Percentiles rank a stretch among this genome's conserved stretches.
These are phyloP conservation scores for Fissipunctia ypsillon DNA, from an alignment of 2,888 invertebrate genomes.

Conservation along the genomic window DNA sequence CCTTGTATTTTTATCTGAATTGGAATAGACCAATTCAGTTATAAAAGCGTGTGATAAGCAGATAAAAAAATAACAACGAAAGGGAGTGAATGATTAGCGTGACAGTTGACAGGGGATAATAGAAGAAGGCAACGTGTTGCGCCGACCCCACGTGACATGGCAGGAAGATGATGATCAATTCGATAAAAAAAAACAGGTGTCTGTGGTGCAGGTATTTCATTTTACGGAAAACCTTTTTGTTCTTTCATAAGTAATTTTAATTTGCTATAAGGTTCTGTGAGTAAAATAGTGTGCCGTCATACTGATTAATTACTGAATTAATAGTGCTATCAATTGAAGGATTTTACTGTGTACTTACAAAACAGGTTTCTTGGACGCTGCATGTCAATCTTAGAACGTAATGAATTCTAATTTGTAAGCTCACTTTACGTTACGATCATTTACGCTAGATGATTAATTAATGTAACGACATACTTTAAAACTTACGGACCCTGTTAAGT, in stretches of 20 bases:
- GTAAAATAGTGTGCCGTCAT: background rate
- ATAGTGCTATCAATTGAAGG: conserved; percentile 1
- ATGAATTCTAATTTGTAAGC: background rate
- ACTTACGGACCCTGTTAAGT: too few species aligned
- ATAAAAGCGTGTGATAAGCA: too few species aligned
- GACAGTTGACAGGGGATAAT: too few species aligned
- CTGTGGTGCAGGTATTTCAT: background rate
- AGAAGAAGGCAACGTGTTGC: too few species aligned
- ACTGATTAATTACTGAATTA: too few species aligned
- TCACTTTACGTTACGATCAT: background rate
- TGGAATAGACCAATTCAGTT: background rate
- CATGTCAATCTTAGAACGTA: conserved; percentile 5
- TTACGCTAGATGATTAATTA: background rate
- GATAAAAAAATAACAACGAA: too few species aligned
- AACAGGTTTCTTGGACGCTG: conserved; percentile 25
- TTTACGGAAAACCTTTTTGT: background rate
- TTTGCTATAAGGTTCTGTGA: background rate
- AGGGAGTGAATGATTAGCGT: too few species aligned
- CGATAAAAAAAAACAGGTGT: background rate
- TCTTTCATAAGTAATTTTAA: background rate
- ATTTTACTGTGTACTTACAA: background rate
- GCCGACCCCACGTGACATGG: too few species aligned
- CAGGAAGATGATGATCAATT: too few species aligned
- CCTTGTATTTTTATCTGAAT: background rate
- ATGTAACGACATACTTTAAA: too few species aligned